Evolutionary conservation across 2,113 vertebrate species (phyloP), one percentile per base, ranked within the genome.

Genomic region (Pimephales promelas): DNA sequence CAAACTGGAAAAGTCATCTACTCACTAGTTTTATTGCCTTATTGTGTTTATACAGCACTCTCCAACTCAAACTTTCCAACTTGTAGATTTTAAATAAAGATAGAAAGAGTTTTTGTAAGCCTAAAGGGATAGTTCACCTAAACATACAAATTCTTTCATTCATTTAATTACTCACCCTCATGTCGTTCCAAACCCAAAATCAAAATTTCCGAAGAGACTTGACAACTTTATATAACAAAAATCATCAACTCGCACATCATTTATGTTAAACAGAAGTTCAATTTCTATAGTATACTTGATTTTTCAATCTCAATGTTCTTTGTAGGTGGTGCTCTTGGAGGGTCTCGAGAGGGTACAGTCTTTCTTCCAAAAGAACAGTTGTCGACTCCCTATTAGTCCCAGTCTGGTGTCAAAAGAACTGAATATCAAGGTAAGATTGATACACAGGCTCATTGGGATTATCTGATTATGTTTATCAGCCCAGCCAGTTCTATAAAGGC

Each of bases 371-470:
- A 96, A 91, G 90, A 96, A 95, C 89, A 95, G 92, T 86, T 98
- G 97, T 59, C 94, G 96, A 68, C 92, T 99, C 56, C 98, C 98
- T 68, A 96, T 99, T 80, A 96, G 95, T 88, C 97, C 98, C 85
- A 97, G 97, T 87, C 94, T 99, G 73, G 96, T 98, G 89, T 97
- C 97, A 86, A 98, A 97, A 86, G 96, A 97, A 79, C 93, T 99
- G 43, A 99, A 98, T 89, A 86, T 96, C 84, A 99, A 99, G 96
- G 98, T 99, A 34, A 45, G 26, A 24, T 7, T 16, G 24, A 73
- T 26, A 11, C 68, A 13, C 40, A 24, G 6, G 24, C 5, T 71
- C 36, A 16, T 5, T 45, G 18, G 20, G 31, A 66, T 22, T 40
- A 68, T 9, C 8, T 40, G 8, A 68, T 68, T 0, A 0, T 40